These are phyloP conservation scores for Callinectes sapidus DNA, from an alignment of 2,888 invertebrate genomes.

Conservation along the genomic window DNA sequence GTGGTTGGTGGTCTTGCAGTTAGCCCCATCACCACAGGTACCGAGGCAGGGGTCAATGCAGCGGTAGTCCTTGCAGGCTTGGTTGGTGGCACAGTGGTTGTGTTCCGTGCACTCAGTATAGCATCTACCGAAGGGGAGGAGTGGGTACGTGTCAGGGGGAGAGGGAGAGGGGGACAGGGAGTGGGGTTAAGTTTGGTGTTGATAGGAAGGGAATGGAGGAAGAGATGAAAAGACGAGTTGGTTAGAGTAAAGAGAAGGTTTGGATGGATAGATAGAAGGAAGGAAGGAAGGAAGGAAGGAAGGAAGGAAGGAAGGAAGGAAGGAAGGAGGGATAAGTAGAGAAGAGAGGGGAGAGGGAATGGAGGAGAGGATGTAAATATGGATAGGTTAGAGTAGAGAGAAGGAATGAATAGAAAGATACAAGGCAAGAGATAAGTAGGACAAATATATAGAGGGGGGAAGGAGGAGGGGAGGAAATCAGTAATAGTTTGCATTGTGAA, in stretches of 20 bases:
- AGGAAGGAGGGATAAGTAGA: too few relatives aligned
- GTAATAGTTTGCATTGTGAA: neutral
- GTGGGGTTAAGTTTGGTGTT: too few relatives aligned
- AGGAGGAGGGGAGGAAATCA: neutral
- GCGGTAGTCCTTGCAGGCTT: constrained; percentile 86
- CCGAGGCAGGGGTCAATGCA: constrained; percentile 89
- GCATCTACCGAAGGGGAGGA: constrained; percentile 82
- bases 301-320: neutral
- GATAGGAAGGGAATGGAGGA: too few relatives aligned
- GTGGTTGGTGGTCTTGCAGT: constrained; percentile 84
- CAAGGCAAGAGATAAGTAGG: neutral
- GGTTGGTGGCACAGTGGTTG: constrained; percentile 84
- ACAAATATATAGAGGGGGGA: neutral
- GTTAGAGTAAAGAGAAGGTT: too few relatives aligned
- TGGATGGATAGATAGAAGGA: too few relatives aligned
- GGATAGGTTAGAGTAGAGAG: too few relatives aligned
- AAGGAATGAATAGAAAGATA: neutral
- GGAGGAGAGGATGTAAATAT: too few relatives aligned
- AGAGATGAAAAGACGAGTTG: too few relatives aligned
- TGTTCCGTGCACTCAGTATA: constrained; percentile 88
- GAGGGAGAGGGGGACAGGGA: too few relatives aligned
- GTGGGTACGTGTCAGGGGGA: neutral
- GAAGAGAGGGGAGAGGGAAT: too few relatives aligned
- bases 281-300: neutral
- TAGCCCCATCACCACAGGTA: constrained; percentile 88